Conservation (phyloP, 1,140 invertebrate species). For the Dufourea novaeangliae region DNA sequence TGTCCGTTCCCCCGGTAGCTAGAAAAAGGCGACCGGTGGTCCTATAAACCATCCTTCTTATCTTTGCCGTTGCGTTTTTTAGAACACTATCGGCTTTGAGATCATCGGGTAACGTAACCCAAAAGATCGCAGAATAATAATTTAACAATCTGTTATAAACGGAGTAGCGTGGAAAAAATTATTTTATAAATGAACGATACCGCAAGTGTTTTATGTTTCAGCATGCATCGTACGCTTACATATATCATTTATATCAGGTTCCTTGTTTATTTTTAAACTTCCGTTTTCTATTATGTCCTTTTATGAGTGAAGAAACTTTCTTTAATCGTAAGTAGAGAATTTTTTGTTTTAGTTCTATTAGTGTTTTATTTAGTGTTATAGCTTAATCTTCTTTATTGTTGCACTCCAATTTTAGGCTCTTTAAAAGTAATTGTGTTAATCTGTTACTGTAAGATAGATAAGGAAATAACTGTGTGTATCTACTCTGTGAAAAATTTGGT, state of each 20-base stretch:
- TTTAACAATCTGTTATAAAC: not conserved
- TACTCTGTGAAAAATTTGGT: no score
- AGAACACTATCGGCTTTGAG: not conserved
- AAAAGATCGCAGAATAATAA: not conserved
- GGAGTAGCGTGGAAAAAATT: not conserved
- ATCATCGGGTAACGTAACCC: not conserved
- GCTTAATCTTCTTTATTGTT: no score
- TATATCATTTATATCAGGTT: not conserved
- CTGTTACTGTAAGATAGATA: no score
- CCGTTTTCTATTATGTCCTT: not conserved
- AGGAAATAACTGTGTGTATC: no score
- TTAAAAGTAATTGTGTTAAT: no score
- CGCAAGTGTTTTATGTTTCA: constrained; percentile 39
- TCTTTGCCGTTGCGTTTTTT: not conserved
- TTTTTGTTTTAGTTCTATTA: no score
- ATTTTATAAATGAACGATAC: constrained; percentile 4
- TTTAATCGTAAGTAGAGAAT: no score
- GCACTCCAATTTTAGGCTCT: no score
- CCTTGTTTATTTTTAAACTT: not conserved
- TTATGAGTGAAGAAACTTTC: not conserved
- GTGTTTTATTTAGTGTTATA: no score
- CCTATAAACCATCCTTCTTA: constrained; percentile 33
- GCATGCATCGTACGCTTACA: not conserved
- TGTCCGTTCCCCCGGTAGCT: constrained; percentile 13
- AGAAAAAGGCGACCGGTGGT: not conserved